phyloP scores from a whole-genome alignment of 2,113 vertebrate genomes.

The Centrocercus urophasianus region DNA sequence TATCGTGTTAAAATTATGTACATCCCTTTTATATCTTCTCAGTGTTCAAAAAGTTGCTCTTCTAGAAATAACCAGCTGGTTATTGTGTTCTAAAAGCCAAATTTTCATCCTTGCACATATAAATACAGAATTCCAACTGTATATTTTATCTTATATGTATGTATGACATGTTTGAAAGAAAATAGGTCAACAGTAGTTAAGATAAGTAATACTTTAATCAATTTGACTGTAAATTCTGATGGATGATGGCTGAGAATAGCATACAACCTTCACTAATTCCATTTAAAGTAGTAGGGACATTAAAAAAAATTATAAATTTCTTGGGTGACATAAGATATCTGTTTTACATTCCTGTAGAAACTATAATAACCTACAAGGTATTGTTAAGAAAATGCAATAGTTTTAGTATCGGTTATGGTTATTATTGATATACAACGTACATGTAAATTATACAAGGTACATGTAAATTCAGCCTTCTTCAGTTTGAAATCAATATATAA shows the following conservation, averaged over 20 bases:
- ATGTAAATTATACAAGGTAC: not conserved
- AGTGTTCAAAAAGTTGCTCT: not conserved
- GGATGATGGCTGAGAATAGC: constrained; percentile 45
- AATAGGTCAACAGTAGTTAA: constrained; percentile 75
- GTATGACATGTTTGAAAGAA: constrained; percentile 60
- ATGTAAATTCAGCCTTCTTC: not conserved
- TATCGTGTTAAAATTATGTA: not conserved
- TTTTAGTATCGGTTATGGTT: constrained; percentile 3
- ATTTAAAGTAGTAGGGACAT: constrained; percentile 42
- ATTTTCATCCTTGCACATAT: not conserved
- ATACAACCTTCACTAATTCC: constrained; percentile 50
- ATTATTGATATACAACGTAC: not conserved
- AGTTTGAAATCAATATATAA: not conserved
- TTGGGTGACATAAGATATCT: constrained; percentile 50
- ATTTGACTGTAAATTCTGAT: constrained; percentile 67
- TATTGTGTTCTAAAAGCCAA: not conserved
- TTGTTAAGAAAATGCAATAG: not conserved
- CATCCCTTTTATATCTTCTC: not conserved
- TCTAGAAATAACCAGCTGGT: not conserved
- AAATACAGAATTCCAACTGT: not conserved
- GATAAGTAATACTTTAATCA: constrained; percentile 73
- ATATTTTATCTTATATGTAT: constrained; percentile 45
- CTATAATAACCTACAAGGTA: not conserved
- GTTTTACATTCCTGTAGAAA: constrained; percentile 37
- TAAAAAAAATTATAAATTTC: constrained; percentile 54